Evolutionary conservation across 1,140 invertebrate species (phyloP), one percentile per base, ranked within the genome.

Genomic region (Drosophila pachea): DNA sequence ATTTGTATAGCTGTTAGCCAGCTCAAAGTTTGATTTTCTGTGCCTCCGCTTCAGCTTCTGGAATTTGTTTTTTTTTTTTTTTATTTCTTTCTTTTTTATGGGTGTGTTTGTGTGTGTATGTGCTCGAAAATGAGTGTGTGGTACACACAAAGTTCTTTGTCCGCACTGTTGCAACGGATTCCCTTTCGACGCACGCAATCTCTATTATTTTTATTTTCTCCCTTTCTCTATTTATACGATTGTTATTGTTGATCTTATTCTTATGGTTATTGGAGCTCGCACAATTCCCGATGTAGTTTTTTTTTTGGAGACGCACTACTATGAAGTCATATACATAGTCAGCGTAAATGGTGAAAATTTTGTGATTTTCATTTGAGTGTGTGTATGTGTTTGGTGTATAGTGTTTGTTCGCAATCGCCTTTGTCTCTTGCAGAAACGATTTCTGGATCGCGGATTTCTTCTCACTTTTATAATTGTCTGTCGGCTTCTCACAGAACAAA

Each of bases 11-110:
- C 54, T 69, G 32, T 43, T 47, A 48, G 56, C 58, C 59, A 68
- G 53, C 61, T 73, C 59, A 84, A 71, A 83, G 75, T 75, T 78
- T 60, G 72, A 73, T 73, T 69, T 74, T 65, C 53, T 61, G 22
- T 22, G 22, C 12, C 61, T 64, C 53, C 54, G 58, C 60, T 40
- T 22, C 22, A 22, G 22, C 22, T 22, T 22, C 22, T 22, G 22
- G 22, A 22, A 22, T 22, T 22, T 22, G n/a, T n/a, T n/a, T n/a
- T n/a, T n/a, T n/a, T n/a, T n/a, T n/a, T n/a, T n/a, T n/a, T n/a
- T n/a, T n/a, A n/a, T n/a, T n/a, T n/a, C n/a, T n/a, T n/a, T n/a
- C n/a, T 22, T 22, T 22, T 22, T 22, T 1, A 22, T 22, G 22
- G 22, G 22, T 22, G 22, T 65, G 42, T 53, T 22, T 55, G 45